phyloP scores from a whole-genome alignment of 2,113 vertebrate genomes.

The Carollia perspicillata region DNA sequence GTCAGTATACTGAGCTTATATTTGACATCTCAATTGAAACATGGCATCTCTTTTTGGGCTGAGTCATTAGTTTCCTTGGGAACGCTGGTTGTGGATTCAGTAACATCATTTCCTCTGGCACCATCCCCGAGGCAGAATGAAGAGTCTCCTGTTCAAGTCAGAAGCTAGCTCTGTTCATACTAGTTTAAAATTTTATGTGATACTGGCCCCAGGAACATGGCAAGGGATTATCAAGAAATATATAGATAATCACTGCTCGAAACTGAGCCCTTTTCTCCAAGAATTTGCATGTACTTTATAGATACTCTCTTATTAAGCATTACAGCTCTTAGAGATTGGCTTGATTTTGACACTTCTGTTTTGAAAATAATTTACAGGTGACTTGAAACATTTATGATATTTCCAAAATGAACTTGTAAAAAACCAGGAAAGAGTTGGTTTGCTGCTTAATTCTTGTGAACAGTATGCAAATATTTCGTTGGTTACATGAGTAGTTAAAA shows the following conservation, averaged over 20 bases:
- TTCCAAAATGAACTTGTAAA: constrained; percentile 13
- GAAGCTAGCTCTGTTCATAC: background rate
- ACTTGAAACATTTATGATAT: background rate
- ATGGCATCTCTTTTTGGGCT: constrained; percentile 24
- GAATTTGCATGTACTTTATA: background rate
- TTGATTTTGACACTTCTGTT: background rate
- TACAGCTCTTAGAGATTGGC: background rate
- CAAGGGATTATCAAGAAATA: background rate
- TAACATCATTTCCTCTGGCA: constrained; percentile 49
- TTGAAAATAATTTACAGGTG: background rate
- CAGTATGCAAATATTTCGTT: background rate
- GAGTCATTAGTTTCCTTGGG: constrained; percentile 49
- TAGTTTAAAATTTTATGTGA: constrained; percentile 21
- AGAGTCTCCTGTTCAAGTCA: background rate
- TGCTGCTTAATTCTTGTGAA: background rate
- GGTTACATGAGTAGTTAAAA: background rate
- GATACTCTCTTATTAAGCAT: background rate
- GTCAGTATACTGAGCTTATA: background rate
- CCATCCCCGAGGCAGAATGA: background rate
- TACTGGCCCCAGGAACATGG: background rate
- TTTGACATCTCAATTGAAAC: constrained; percentile 66
- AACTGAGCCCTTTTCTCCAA: background rate
- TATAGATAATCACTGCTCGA: background rate
- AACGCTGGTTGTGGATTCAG: constrained; percentile 30
- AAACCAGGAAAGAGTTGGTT: background rate